Conservation (phyloP, 2,888 invertebrate genomes). For the Ophion obscuratus region DNA sequence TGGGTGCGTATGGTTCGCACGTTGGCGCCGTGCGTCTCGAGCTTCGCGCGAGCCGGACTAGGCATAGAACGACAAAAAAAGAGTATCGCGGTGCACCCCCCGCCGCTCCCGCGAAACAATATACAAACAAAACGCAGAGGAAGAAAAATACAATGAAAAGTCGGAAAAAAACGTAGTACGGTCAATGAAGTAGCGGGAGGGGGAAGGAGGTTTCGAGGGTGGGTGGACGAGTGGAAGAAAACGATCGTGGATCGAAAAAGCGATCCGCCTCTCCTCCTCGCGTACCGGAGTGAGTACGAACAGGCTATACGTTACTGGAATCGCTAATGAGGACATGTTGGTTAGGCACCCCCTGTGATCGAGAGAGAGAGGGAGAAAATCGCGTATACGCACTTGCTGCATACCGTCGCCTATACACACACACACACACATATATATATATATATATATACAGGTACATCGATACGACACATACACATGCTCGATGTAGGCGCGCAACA, state of each 20-base stretch:
- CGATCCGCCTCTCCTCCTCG: slow-evolving; percentile 47
- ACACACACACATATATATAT: neutral
- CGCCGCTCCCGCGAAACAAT: neutral
- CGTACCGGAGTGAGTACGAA: slow-evolving; percentile 78
- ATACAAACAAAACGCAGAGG: slow-evolving; percentile 12
- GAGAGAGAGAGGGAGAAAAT: slow-evolving; percentile 63
- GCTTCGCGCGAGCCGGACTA: slow-evolving; percentile 28
- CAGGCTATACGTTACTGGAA: slow-evolving; percentile 81
- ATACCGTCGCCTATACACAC: slow-evolving; percentile 53
- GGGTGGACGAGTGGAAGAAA: slow-evolving; percentile 47
- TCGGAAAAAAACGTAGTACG: slow-evolving; percentile 27
- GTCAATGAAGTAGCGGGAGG: neutral
- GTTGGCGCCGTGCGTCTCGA: slow-evolving; percentile 58
- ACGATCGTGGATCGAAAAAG: slow-evolving; percentile 62
- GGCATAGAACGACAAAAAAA: slow-evolving; percentile 1
- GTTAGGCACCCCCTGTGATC: slow-evolving; percentile 81
- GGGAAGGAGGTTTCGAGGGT: slow-evolving; percentile 12
- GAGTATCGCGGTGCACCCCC: neutral
- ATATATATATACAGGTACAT: neutral
- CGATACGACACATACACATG: too few species aligned
- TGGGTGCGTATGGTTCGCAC: slow-evolving; percentile 69
- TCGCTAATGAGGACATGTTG: slow-evolving; percentile 86
- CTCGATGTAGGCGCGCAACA: neutral
- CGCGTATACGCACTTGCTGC: slow-evolving; percentile 70
- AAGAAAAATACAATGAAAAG: slow-evolving; percentile 4